Conservation (phyloP, 2,797 vertebrate genomes). For the Rhinophrynus dorsalis region DNA sequence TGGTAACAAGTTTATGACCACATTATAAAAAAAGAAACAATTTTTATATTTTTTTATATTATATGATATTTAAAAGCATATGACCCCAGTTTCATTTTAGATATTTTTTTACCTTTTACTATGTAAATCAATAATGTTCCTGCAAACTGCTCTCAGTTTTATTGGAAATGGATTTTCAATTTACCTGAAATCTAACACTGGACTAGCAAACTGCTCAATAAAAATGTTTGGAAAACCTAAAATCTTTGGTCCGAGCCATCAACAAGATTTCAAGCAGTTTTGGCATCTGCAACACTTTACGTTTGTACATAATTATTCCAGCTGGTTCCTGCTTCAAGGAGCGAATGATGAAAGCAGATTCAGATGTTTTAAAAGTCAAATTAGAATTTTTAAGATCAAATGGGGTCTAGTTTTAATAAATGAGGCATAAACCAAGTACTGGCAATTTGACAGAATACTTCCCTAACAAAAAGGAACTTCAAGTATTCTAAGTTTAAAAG, state of each 20-base stretch:
- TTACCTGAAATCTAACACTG: conserved; percentile 16
- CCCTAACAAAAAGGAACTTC: conserved; percentile 10
- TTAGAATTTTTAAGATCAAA: conserved; percentile 41
- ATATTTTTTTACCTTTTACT: too few relatives aligned
- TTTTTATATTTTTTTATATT: too few relatives aligned
- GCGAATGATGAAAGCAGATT: conserved; percentile 31
- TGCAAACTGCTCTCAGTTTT: conserved; percentile 1
- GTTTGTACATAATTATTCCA: conserved; percentile 33
- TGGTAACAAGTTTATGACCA: too few relatives aligned
- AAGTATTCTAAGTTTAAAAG: conserved; percentile 7
- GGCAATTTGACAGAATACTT: conserved; percentile 12
- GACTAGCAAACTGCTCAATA: not conserved
- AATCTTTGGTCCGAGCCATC: conserved; percentile 4
- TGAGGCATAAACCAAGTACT: conserved; percentile 22
- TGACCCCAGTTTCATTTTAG: too few relatives aligned
- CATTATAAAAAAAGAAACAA: too few relatives aligned
- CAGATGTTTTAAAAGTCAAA: conserved; percentile 43
- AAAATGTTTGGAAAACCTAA: conserved; percentile 20
- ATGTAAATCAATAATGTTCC: too few relatives aligned
- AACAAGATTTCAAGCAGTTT: not conserved
- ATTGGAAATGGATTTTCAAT: conserved; percentile 17
- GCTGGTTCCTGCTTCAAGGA: conserved; percentile 22
- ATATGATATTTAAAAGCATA: too few relatives aligned
- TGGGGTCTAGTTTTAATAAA: conserved; percentile 39
- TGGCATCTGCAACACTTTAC: conserved; percentile 14